These are phyloP conservation scores for crab-eating macaque (Macaca fascicularis) DNA, from an alignment of 2,113 vertebrate species.

Conservation along the genomic window DNA sequence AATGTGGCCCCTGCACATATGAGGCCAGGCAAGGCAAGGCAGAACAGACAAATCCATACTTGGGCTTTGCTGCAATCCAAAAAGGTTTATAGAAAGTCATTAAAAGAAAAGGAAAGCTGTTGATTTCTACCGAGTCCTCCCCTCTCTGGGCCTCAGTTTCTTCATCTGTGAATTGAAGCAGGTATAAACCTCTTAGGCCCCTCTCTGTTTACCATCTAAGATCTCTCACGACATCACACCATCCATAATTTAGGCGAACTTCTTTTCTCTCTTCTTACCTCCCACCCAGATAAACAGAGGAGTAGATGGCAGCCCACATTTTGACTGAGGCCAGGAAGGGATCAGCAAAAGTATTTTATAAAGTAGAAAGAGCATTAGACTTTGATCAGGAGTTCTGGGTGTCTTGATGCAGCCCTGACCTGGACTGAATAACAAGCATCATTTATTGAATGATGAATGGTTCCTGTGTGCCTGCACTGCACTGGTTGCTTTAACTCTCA, in stretches of 20 bases:
- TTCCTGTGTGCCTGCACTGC: rapidly evolving
- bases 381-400: not conserved
- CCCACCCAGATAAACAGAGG: not conserved
- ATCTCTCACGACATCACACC: not conserved
- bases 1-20: not conserved
- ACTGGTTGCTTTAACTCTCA: not conserved
- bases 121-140: not conserved
- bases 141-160: not conserved
- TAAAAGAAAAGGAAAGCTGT: not conserved
- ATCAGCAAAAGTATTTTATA: not conserved
- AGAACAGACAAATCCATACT: constrained; percentile 6
- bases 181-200: not conserved
- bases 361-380: not conserved
- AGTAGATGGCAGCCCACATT: not conserved
- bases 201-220: not conserved
- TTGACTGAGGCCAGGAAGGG: not conserved
- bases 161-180: not conserved
- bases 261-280: not conserved
- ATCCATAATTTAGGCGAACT: not conserved
- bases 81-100: not conserved
- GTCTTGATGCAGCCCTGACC: not conserved
- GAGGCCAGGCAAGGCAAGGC: constrained; percentile 16
- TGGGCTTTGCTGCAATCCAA: not conserved
- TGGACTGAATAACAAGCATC: not conserved
- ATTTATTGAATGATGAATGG: rapidly evolving